These are phyloP conservation scores for Helarctos malayanus DNA, from an alignment of 2,797 vertebrate species.

Conservation along the genomic window DNA sequence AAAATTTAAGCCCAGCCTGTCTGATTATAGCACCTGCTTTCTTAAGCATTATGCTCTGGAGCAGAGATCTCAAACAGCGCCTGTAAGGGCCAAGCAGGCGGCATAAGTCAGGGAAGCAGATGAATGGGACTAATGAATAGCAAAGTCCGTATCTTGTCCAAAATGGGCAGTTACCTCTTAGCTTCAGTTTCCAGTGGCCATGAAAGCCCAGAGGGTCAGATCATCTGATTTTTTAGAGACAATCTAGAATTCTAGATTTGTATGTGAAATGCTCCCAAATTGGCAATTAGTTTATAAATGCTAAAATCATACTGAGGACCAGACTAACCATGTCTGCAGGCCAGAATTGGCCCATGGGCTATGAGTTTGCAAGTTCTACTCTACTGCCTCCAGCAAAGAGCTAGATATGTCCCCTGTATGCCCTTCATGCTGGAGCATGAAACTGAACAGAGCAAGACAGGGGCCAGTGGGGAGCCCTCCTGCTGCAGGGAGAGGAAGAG, in stretches of 20 bases:
- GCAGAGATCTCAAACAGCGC: neutral
- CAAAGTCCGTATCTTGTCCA: neutral
- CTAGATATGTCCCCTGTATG: neutral
- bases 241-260: slow-evolving; percentile 49
- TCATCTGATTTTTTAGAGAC: neutral
- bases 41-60: neutral
- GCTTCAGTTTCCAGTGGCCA: neutral
- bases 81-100: neutral
- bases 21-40: neutral
- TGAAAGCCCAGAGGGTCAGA: neutral
- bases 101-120: neutral
- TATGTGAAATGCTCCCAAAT: neutral
- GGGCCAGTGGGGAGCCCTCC: neutral
- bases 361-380: slow-evolving; percentile 25
- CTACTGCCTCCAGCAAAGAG: neutral
- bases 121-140: neutral
- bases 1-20: neutral
- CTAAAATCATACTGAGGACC: slow-evolving; percentile 4
- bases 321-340: slow-evolving; percentile 24
- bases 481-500: neutral
- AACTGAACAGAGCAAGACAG: neutral
- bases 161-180: neutral
- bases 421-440: neutral
- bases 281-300: slow-evolving; percentile 40
- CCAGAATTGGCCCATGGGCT: neutral